A percentile compares a stretch with the other conserved stretches of the same genome.
These are phyloP conservation scores for Donacobius atricapilla DNA, from an alignment of 2,113 vertebrate species.

Conservation along the genomic window DNA sequence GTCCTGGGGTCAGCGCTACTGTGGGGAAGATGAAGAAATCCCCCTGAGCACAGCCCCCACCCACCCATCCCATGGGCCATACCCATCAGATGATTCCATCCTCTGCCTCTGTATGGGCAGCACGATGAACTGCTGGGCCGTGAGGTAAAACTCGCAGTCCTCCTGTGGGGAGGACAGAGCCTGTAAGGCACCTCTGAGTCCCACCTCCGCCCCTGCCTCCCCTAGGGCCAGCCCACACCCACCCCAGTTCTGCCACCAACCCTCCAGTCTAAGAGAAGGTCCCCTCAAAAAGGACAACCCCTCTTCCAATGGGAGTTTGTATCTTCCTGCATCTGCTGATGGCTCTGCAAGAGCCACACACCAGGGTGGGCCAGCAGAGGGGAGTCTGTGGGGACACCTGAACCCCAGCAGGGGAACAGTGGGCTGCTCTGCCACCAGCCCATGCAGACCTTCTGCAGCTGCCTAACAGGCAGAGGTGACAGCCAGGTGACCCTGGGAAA, in stretches of 20 bases:
- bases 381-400: not conserved
- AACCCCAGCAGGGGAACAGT: not conserved
- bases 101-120: slow-evolving; percentile 55
- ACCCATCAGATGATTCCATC: slow-evolving; percentile 4
- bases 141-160: slow-evolving; percentile 49
- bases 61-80: not conserved
- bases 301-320: not conserved
- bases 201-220: not conserved
- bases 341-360: not conserved
- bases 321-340: not conserved
- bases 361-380: not conserved
- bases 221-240: not conserved
- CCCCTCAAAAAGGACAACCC: not conserved
- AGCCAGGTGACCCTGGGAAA: not conserved
- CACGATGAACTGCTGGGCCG: not conserved
- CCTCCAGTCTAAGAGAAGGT: not conserved
- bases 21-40: not conserved
- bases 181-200: not conserved
- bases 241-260: not conserved
- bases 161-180: not conserved
- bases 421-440: not conserved
- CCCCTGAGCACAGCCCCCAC: not conserved
- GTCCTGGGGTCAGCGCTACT: rapidly evolving
- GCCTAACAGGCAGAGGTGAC: not conserved
- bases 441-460: not conserved